Evolutionary conservation across 2,888 invertebrate species (phyloP), one percentile per base, ranked within the genome.

Genomic region (Gryllus longicercus): DNA sequence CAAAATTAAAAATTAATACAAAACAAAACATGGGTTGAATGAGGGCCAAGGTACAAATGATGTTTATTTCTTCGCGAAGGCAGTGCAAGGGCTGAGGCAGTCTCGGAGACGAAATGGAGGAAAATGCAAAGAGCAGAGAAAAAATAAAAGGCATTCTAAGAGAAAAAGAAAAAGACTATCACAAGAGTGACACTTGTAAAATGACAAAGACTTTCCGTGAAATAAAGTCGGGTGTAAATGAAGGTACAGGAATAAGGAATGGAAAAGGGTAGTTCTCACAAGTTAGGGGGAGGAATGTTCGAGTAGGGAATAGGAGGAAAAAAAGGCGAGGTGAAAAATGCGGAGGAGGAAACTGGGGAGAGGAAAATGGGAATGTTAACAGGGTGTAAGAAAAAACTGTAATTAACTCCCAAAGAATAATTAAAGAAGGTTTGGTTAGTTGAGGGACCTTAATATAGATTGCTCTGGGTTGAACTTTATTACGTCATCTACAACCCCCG

Each of bases 171-270:
- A 63, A 63, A 63, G 63, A 63, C 63, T 18, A 63, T 63, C 63
- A 63, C 63, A 63, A 63, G 63, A 63, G 63, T 63, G 63, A 63
- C 63, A 63, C 63, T 63, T 63, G 63, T 63, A 63, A 63, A 63
- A 63, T 63, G 63, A 63, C 63, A 63, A 63, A 63, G 63, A 63
- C 63, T 63, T 63, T 63, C n/a, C 63, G n/a, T 63, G 63, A 63
- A 63, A 63, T 63, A 63, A 63, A 63, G 16, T 63, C 63, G 63
- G 63, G 63, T 63, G 63, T 63, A 63, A 63, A 63, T 63, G 63
- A 63, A 63, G 63, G 63, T 63, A n/a, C 63, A 63, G 63, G n/a
- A 63, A 63, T 63, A 63, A 63, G 63, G n/a, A 63, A 63, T 63
- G 63, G 63, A n/a, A n/a, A 63, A 63, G n/a, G 63, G 63, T 14